phyloP scores from a whole-genome alignment of 1,140 invertebrate genomes.

The Hirudo medicinalis region DNA sequence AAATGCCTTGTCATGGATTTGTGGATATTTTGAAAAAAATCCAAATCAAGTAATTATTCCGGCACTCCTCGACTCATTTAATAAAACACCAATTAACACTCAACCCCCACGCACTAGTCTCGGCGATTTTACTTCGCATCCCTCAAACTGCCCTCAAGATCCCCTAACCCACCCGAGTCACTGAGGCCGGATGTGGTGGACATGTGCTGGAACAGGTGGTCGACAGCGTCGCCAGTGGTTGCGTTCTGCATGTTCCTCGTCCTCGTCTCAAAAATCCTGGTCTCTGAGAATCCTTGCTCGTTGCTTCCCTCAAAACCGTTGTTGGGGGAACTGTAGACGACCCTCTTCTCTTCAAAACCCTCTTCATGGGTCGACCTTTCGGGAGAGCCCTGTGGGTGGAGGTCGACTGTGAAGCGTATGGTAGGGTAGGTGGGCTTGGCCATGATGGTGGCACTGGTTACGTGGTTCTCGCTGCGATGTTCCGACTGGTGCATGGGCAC shows the following conservation, averaged over 20 bases:
- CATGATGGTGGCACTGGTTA: neutral
- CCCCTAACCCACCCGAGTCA: neutral
- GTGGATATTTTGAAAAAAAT: no score
- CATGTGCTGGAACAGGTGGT: slow-evolving; percentile 2
- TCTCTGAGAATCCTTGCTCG: neutral
- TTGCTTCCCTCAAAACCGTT: neutral
- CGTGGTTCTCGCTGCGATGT: neutral
- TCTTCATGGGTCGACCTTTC: neutral
- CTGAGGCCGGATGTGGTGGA: neutral
- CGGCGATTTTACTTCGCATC: no score
- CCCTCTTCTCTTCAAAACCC: neutral
- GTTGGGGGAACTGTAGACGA: neutral
- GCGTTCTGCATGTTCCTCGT: no score
- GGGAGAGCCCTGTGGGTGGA: neutral
- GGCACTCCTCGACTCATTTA: no score
- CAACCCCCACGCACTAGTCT: no score
- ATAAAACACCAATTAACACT: no score
- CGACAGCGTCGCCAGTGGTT: neutral
- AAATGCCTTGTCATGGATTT: no score
- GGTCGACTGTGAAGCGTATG: neutral
- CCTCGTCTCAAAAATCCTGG: slow-evolving; percentile 1
- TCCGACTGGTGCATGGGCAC: neutral
- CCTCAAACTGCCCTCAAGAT: no score
- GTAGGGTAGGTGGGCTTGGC: neutral
- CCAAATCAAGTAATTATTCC: no score